Evolutionary conservation across 2,797 vertebrate species (phyloP).

Genomic region (Pantherophis vulpinus): DNA sequence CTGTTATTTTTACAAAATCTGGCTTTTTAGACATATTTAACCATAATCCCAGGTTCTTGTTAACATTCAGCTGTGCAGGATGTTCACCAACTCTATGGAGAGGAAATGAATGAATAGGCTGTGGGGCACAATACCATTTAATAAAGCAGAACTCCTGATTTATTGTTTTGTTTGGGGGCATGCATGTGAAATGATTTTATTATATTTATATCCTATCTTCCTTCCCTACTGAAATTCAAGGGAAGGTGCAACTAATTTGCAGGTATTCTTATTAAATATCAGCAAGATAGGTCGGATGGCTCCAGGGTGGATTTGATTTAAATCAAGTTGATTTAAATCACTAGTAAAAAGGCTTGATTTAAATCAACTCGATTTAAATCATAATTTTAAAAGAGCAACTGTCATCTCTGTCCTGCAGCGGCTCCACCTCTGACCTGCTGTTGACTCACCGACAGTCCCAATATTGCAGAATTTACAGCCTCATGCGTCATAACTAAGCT

Average conservation of each 20-base stretch:
- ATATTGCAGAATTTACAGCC: too few relatives aligned
- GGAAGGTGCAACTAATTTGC: neutral
- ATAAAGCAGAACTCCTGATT: neutral
- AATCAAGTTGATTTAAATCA: too few relatives aligned
- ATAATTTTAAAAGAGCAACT: too few relatives aligned
- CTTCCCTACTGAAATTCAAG: neutral
- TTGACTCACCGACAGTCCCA: too few relatives aligned
- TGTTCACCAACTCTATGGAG: neutral
- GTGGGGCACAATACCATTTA: neutral
- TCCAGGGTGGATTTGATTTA: too few relatives aligned
- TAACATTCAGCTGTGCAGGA: neutral
- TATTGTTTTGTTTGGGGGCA: neutral
- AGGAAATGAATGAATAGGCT: neutral
- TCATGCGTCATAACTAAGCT: too few relatives aligned
- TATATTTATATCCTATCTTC: neutral
- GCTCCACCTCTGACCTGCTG: too few relatives aligned
- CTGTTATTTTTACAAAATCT: neutral
- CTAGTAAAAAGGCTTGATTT: too few relatives aligned
- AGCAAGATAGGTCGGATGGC: neutral
- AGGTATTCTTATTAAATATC: neutral
- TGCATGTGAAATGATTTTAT: neutral
- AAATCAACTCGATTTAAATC: too few relatives aligned
- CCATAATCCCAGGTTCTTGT: neutral
- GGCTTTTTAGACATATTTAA: neutral
- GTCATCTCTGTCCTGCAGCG: too few relatives aligned